phyloP scores from a whole-genome alignment of 2,888 invertebrate genomes.

The Cabera pusaria region DNA sequence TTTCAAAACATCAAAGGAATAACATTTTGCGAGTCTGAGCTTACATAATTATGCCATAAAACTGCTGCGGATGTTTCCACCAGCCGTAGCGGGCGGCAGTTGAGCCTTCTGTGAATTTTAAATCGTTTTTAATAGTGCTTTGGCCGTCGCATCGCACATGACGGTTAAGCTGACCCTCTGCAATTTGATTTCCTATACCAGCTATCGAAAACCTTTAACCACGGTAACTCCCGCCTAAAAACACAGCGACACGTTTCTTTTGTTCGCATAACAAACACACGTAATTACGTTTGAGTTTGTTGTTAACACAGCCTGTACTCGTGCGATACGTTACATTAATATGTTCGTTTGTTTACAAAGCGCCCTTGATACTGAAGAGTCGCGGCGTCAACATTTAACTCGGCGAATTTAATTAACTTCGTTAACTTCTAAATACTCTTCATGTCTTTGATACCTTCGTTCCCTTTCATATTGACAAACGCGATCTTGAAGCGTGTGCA shows the following conservation, averaged over 20 bases:
- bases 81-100: slow-evolving; percentile 48
- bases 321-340: slow-evolving; percentile 76
- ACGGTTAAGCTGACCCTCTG: slow-evolving; percentile 57
- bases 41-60: slow-evolving; percentile 71
- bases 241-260: slow-evolving; percentile 40
- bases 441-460: slow-evolving; percentile 79
- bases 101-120: slow-evolving; percentile 80
- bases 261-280: slow-evolving; percentile 52
- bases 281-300: slow-evolving; percentile 68
- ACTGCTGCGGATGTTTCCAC: slow-evolving; percentile 62
- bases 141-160: slow-evolving; percentile 39
- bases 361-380: slow-evolving; percentile 76
- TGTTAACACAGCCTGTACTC: slow-evolving; percentile 64
- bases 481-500: slow-evolving; percentile 60
- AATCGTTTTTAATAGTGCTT: slow-evolving; percentile 78
- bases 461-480: slow-evolving; percentile 75
- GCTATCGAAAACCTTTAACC: slow-evolving; percentile 25
- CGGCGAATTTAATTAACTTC: slow-evolving; percentile 81
- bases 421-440: slow-evolving; percentile 83
- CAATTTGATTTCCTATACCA: slow-evolving; percentile 57
- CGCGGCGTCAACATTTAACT: slow-evolving; percentile 72
- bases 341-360: slow-evolving; percentile 75
- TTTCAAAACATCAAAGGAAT: slow-evolving; percentile 63
- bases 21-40: slow-evolving; percentile 56
- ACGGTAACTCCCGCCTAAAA: slow-evolving; percentile 24